Evolutionary conservation across 2,113 vertebrate genomes (phyloP).

Genomic region (Bufo bufo): DNA sequence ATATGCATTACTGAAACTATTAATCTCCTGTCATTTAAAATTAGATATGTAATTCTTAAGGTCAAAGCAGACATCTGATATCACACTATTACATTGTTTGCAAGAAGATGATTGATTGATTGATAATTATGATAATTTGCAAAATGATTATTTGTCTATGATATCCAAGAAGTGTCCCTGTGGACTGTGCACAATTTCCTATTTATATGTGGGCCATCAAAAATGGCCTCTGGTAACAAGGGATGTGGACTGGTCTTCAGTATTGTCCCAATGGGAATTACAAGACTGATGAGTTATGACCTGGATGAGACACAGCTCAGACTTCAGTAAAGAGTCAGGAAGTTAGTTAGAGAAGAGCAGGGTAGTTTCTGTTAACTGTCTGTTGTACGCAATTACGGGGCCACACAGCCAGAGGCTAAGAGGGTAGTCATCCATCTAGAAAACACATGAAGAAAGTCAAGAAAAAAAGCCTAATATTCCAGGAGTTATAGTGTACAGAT

Average conservation of each 20-base stretch:
- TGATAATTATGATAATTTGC: constrained; percentile 96
- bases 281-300: constrained; percentile 74
- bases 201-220: constrained; percentile 68
- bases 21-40: constrained; percentile 86
- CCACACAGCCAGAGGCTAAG: constrained; percentile 64
- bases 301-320: constrained; percentile 72
- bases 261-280: constrained; percentile 65
- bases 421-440: not conserved
- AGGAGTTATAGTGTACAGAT: too few relatives aligned
- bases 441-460: not conserved
- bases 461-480: not conserved
- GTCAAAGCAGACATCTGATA: constrained; percentile 82
- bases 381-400: constrained; percentile 68
- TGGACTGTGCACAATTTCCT: constrained; percentile 73
- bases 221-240: constrained; percentile 77
- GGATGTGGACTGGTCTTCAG: constrained; percentile 67
- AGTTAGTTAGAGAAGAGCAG: constrained; percentile 65
- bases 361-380: constrained; percentile 70
- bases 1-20: constrained; percentile 64
- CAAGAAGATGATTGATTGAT: constrained; percentile 90
- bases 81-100: constrained; percentile 69
- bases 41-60: constrained; percentile 71
- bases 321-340: constrained; percentile 73
- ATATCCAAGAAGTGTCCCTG: constrained; percentile 74
- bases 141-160: constrained; percentile 93